Evolutionary conservation across 2,797 vertebrate species (phyloP).

Genomic region (Halcyon badia): DNA sequence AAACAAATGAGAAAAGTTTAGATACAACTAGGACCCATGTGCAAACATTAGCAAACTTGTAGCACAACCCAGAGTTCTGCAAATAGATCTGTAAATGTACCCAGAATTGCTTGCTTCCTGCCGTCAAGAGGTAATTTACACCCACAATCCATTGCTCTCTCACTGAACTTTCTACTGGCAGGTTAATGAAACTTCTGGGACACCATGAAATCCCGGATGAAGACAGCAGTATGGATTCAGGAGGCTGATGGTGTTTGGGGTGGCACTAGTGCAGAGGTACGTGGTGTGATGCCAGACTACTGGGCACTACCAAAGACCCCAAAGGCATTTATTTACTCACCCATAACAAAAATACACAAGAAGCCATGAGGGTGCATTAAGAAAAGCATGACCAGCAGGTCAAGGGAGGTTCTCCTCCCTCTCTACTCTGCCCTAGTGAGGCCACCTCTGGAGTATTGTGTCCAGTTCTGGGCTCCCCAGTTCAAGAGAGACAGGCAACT

Average conservation of each 20-base stretch:
- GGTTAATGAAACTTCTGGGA: background rate
- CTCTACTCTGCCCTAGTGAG: no score
- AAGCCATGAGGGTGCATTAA: background rate
- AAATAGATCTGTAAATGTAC: background rate
- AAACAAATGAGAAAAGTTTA: background rate
- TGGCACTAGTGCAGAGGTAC: background rate
- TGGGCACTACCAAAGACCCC: background rate
- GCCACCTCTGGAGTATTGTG: no score
- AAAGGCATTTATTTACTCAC: background rate
- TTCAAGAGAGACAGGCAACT: no score
- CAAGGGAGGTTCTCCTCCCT: no score
- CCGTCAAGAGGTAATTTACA: background rate
- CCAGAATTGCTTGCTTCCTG: background rate
- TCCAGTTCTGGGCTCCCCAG: no score
- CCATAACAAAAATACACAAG: background rate
- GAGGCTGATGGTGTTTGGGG: background rate
- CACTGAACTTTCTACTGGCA: background rate
- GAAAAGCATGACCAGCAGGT: no score
- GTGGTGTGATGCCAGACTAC: background rate
- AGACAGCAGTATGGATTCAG: background rate
- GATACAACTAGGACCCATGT: background rate
- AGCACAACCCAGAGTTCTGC: background rate
- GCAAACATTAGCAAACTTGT: background rate
- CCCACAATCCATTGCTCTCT: background rate
- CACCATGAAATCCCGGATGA: background rate